A percentile compares a stretch with the other conserved stretches of the same genome.
These are phyloP conservation scores for Grus americana DNA, from an alignment of 2,113 vertebrate genomes.

Conservation along the genomic window DNA sequence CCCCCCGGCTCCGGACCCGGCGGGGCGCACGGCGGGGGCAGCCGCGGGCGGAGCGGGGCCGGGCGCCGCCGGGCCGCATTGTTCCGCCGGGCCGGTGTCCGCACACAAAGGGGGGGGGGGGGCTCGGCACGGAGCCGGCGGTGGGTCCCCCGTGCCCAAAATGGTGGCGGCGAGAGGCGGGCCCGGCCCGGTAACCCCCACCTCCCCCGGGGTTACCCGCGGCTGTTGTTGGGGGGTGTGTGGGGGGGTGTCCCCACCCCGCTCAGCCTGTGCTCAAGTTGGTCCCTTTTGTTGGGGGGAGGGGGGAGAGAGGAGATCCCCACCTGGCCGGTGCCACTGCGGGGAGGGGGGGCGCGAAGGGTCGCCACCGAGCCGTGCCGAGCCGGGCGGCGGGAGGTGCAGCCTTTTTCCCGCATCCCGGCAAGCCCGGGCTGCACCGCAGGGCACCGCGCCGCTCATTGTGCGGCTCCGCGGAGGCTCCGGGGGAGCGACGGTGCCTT, in stretches of 20 bases:
- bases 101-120: conserved; percentile 30
- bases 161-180: conserved; percentile 68
- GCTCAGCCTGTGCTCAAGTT: not conserved
- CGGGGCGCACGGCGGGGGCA: not conserved
- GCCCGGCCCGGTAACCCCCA: not conserved
- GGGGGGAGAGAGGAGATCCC: not conserved
- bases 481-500: not conserved
- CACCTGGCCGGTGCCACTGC: not conserved
- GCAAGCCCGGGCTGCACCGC: not conserved
- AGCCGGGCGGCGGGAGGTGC: not conserved
- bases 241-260: not conserved
- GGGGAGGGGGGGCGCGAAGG: not conserved
- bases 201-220: not conserved
- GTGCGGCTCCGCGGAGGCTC: not conserved
- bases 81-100: conserved; percentile 36
- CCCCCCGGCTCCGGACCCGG: not conserved
- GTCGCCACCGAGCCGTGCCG: not conserved
- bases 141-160: conserved; percentile 59
- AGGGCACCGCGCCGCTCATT: not conserved
- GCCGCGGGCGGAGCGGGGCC: not conserved
- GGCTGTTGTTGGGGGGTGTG: not conserved
- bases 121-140: not conserved
- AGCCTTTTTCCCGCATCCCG: not conserved
- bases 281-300: not conserved
- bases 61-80: not conserved